Evolutionary conservation across 2,113 vertebrate genomes (phyloP).

Genomic region (Apaloderma vittatum): DNA sequence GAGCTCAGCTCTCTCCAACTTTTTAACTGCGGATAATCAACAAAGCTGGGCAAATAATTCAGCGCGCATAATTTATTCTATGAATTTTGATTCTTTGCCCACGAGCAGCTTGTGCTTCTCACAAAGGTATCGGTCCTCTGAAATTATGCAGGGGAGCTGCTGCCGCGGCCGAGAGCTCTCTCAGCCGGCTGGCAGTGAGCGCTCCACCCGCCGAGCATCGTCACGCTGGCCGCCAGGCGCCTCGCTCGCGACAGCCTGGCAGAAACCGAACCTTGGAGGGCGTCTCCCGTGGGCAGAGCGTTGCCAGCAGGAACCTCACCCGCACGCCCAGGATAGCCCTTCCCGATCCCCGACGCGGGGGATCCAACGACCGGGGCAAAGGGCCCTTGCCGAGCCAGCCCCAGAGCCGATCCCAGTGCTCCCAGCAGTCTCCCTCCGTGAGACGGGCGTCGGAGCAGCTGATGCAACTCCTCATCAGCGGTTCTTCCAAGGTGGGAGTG

Average conservation of each 20-base stretch:
- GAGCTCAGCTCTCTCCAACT: slow-evolving; percentile 40
- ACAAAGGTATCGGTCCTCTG: neutral
- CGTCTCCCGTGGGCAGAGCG: neutral
- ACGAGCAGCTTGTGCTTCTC: slow-evolving; percentile 50
- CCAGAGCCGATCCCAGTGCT: rapidly evolving
- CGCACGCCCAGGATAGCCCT: rapidly evolving
- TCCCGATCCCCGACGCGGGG: rapidly evolving
- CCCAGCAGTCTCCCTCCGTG: rapidly evolving
- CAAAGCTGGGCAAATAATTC: slow-evolving; percentile 60
- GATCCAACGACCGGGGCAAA: neutral
- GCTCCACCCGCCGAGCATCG: neutral
- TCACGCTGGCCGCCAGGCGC: neutral
- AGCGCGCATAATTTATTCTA: slow-evolving; percentile 44
- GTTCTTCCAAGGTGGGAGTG: slow-evolving; percentile 60
- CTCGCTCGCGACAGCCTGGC: neutral
- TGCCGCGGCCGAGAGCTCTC: neutral
- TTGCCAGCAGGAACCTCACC: neutral
- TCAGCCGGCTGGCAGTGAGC: neutral
- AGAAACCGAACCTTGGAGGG: rapidly evolving
- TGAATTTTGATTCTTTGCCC: slow-evolving; percentile 62
- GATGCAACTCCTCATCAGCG: slow-evolving; percentile 53
- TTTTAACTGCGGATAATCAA: slow-evolving; percentile 54
- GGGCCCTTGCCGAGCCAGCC: rapidly evolving
- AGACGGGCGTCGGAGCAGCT: slow-evolving; percentile 15
- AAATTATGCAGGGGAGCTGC: slow-evolving; percentile 15